Evolutionary conservation across 2,797 vertebrate genomes (phyloP).

Genomic region (Phrynocephalus guinanensis): DNA sequence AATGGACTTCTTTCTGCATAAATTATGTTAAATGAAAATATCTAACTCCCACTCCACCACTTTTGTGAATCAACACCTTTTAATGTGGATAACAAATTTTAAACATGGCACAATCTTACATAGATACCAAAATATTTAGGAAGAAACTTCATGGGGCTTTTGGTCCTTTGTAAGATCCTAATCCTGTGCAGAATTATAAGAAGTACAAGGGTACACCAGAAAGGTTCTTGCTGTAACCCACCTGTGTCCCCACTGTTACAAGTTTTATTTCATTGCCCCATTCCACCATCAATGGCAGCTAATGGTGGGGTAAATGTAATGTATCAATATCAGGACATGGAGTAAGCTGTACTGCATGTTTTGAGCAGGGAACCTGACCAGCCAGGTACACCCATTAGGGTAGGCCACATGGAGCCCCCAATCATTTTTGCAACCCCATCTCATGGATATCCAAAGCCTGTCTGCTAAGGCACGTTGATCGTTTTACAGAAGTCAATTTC

Average conservation of each 20-base stretch:
- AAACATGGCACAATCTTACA: background rate
- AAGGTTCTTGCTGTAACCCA: background rate
- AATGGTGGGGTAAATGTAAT: background rate
- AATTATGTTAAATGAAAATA: background rate
- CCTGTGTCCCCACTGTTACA: background rate
- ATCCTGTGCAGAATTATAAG: background rate
- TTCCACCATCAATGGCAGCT: background rate
- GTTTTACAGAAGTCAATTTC: background rate
- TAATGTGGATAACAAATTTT: background rate
- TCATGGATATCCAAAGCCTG: too few species aligned
- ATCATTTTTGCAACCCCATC: too few species aligned
- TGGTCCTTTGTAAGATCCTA: background rate
- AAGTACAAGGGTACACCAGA: background rate
- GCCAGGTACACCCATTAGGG: background rate
- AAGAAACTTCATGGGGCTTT: background rate
- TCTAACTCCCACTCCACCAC: background rate
- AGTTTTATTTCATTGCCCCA: background rate
- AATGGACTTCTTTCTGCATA: too few species aligned
- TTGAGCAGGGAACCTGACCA: background rate
- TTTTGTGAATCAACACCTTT: background rate
- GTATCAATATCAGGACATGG: background rate
- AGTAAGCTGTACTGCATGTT: background rate
- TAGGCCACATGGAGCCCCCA: background rate
- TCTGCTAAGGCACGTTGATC: background rate
- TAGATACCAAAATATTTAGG: background rate